A percentile compares a stretch with the other conserved stretches of the same genome.
These are phyloP conservation scores for Allolobophora icterica DNA, from an alignment of 2,888 invertebrate genomes.

Conservation along the genomic window DNA sequence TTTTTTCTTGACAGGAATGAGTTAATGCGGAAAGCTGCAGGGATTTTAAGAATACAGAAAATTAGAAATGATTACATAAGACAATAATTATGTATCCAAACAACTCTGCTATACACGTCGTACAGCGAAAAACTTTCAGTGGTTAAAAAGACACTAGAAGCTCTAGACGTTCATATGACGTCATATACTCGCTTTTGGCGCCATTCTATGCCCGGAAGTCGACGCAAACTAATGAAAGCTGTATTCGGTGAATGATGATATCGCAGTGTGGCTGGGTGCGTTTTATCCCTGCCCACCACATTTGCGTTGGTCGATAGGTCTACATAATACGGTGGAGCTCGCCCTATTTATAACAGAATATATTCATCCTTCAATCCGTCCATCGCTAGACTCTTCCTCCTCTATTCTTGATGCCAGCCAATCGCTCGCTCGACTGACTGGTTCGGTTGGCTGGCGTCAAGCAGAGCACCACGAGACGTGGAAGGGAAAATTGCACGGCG, in stretches of 20 bases:
- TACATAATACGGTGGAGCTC: background rate
- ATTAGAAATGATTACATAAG: no score
- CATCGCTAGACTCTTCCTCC: background rate
- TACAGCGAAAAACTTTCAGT: no score
- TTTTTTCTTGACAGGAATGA: no score
- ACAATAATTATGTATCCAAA: no score
- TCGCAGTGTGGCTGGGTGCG: background rate
- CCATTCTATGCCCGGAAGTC: background rate
- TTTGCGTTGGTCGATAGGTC: background rate
- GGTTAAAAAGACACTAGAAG: no score
- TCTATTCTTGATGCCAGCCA: background rate
- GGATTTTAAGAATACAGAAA: no score
- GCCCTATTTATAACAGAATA: background rate
- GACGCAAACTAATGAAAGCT: background rate
- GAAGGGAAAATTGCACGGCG: background rate
- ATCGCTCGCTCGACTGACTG: conserved; percentile 7
- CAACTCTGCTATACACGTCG: no score
- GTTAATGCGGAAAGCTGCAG: no score
- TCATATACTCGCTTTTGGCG: background rate
- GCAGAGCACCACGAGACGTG: background rate
- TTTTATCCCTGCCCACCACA: background rate
- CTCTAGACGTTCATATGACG: background rate
- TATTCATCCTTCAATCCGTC: background rate
- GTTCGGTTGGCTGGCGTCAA: background rate
- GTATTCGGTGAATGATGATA: background rate